Percentiles rank a stretch among this genome's conserved stretches.
Evolutionary conservation across 2,797 vertebrate species (phyloP).

Genomic region (Picus viridis): DNA sequence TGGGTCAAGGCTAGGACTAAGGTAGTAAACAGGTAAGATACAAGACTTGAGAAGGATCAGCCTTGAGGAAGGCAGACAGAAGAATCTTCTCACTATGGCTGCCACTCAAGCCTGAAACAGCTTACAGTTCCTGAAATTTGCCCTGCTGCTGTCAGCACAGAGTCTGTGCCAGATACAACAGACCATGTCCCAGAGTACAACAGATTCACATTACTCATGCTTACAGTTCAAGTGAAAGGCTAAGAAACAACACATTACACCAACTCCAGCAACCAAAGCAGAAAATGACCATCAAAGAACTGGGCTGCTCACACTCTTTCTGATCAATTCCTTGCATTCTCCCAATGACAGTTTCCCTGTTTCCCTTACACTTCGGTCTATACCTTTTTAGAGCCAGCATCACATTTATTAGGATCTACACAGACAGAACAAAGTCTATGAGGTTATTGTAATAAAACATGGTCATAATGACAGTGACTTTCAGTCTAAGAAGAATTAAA

Average conservation of each 20-base stretch:
- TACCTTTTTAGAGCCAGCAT: background rate
- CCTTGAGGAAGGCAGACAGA: background rate
- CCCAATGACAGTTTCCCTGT: background rate
- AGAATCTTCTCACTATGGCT: background rate
- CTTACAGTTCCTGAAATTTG: background rate
- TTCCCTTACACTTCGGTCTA: background rate
- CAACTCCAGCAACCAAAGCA: background rate
- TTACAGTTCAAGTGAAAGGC: background rate
- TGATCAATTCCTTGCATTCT: background rate
- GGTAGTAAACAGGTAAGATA: background rate
- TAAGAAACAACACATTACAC: background rate
- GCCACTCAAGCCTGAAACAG: background rate
- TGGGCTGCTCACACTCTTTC: background rate
- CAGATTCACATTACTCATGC: accelerated
- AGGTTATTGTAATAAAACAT: background rate
- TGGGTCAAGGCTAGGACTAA: background rate
- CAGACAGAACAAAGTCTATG: background rate
- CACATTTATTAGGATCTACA: background rate
- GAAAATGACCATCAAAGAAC: background rate
- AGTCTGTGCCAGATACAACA: too few species aligned
- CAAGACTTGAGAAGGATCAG: background rate
- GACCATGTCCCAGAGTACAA: background rate
- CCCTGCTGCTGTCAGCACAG: background rate
- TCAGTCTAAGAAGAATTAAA: background rate
- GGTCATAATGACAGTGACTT: background rate